Evolutionary conservation across 2,888 invertebrate genomes (phyloP).

Genomic region (Brachypterus glaber): DNA sequence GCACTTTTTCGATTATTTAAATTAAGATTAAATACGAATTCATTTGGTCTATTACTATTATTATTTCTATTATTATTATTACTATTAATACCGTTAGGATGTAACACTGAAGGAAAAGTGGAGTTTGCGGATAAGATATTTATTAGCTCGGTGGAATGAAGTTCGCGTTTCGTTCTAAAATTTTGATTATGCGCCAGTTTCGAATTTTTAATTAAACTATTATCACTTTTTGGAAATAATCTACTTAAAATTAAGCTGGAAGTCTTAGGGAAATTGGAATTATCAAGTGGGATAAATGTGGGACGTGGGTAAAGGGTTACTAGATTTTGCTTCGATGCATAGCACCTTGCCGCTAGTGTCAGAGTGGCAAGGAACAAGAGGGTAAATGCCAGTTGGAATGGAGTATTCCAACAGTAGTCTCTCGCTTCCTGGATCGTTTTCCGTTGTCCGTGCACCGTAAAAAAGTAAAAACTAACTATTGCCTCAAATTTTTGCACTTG

Average conservation of each 20-base stretch:
- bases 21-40: neutral
- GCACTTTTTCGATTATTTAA: neutral
- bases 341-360: slow-evolving; percentile 53
- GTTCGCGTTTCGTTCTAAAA: slow-evolving; percentile 1
- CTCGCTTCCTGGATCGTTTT: slow-evolving; percentile 32
- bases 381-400: slow-evolving; percentile 34
- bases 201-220: slow-evolving; percentile 22
- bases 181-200: neutral
- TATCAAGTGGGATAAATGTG: slow-evolving; percentile 30
- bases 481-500: too few species aligned
- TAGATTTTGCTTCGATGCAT: slow-evolving; percentile 38
- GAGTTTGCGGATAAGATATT: too few species aligned
- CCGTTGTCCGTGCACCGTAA: too few species aligned
- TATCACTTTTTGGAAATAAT: slow-evolving; percentile 31
- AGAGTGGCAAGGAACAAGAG: slow-evolving; percentile 37
- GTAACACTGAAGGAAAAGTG: too few species aligned
- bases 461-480: too few species aligned
- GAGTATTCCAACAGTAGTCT: slow-evolving; percentile 24
- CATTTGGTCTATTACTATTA: neutral
- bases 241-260: slow-evolving; percentile 37
- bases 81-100: neutral
- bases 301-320: slow-evolving; percentile 12
- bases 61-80: neutral
- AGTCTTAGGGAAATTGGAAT: slow-evolving; percentile 31
- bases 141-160: neutral